A percentile compares a stretch with the other conserved stretches of the same genome.
Conservation (phyloP, 1,140 invertebrate genomes). For the Sycophila sp. region DNA sequence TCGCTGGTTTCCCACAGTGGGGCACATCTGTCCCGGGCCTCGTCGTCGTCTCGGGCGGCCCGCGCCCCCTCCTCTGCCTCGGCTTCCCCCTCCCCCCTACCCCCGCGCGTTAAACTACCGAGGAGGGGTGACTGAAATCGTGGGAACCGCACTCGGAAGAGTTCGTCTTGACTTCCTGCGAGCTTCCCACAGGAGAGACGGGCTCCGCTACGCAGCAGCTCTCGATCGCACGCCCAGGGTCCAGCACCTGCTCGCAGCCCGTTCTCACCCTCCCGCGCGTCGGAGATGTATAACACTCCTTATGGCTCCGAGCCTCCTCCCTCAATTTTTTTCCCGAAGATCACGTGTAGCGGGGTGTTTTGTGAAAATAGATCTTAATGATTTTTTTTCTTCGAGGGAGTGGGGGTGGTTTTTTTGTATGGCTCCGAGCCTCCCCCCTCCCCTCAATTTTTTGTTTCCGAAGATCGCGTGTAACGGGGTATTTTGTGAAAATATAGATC, state of each 20-base stretch:
- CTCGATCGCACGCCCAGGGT: constrained; percentile 47
- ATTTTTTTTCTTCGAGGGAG: too few relatives aligned
- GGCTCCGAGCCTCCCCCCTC: too few relatives aligned
- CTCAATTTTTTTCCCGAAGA: too few relatives aligned
- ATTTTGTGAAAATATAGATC: too few relatives aligned
- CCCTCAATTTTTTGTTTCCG: too few relatives aligned
- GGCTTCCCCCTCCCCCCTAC: not conserved
- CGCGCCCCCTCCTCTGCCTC: constrained; percentile 26
- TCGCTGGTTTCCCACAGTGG: constrained; percentile 61
- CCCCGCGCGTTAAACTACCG: constrained; percentile 19
- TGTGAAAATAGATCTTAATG: too few relatives aligned
- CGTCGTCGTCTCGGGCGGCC: constrained; percentile 49
- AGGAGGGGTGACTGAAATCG: constrained; percentile 51
- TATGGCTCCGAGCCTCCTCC: too few relatives aligned
- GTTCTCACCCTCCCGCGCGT: not conserved
- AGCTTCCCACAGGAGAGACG: constrained; percentile 66
- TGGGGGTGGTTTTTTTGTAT: too few relatives aligned
- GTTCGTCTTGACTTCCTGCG: constrained; percentile 67
- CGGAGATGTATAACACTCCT: too few relatives aligned
- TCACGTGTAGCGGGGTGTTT: too few relatives aligned
- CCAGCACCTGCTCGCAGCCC: constrained; percentile 58
- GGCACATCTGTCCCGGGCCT: constrained; percentile 59
- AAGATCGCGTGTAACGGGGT: too few relatives aligned
- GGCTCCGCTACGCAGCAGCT: constrained; percentile 18
- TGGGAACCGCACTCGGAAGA: constrained; percentile 64